Evolutionary conservation across 30 jellyfish, hydroid and myxozoan genomes (phyloP), one percentile per base, ranked within the genome.

Genomic region (Chrysaora quinquecirrha): DNA sequence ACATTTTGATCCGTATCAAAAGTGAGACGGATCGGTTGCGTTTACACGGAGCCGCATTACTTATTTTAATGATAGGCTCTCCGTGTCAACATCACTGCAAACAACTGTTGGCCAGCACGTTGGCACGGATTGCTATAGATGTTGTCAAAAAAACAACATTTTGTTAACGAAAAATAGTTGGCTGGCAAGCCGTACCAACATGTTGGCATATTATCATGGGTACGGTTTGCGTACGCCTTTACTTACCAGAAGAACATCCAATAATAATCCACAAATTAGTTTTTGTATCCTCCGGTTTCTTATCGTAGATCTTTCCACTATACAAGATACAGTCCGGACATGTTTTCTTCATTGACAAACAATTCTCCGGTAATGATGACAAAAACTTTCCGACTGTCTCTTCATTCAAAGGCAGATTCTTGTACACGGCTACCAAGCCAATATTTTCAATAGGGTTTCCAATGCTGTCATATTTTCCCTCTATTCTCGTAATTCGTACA

Each of bases 391-490:
- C 71, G 75, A 82, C 62, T 34, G 7, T 3, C 1, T 24, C 60
- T 46, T 34, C 58, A 12, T 31, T 20, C 52, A 48, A 85, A 10
- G 92, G 92, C 54, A 50, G 74, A 23, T 48, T 56, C 2, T 69
- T 69, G 74, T 69, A 71, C 58, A 82, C 30, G 6, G 92, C 92
- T 2, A 82, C 85, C 69, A 82, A 6, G 21, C 85, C 92, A 19
- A 82, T 52, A 7, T 31, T 70, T 1, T 61, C 64, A 1, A 82
- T 75, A 19, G 73, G 46, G n/a, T 34, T 58, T 19, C 92, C 92
- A 30, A 67, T n/a, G n/a, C 28, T 20, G 10, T 61, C 80, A 31
- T 30, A 82, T 46, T 82, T 82, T 48, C 69, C 66, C 19, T 35
- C 23, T 1, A 46, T 71, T 16, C 74, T 71, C n/a, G 77, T 68